A percentile compares a stretch with the other conserved stretches of the same genome.
Conservation (phyloP, 2,113 vertebrate genomes). For the Dipodomys merriami region DNA sequence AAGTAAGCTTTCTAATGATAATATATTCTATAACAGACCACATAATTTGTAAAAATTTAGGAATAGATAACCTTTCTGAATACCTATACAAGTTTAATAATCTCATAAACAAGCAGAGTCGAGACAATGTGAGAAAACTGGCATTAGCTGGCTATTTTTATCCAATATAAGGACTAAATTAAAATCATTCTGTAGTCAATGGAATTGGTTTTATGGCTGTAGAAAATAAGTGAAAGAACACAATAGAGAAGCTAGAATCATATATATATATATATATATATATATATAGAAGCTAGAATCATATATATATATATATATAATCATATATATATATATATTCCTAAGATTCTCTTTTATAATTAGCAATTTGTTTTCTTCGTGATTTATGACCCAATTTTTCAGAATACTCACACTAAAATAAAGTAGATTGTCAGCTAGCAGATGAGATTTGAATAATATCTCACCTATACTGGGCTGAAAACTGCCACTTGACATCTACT, state of each 20-base stretch:
- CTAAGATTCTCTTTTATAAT: neutral
- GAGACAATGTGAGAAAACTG: conserved; percentile 43
- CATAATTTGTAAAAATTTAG: conserved; percentile 69
- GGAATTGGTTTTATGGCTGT: neutral
- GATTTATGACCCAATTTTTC: conserved; percentile 42
- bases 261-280: no score
- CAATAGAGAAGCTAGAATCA: no score
- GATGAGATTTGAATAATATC: neutral
- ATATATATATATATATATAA: no score
- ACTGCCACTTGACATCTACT: neutral
- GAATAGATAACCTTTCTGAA: conserved; percentile 9
- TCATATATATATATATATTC: no score
- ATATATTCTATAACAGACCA: conserved; percentile 50
- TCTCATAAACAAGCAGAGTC: conserved; percentile 4
- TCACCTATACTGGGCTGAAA: conserved; percentile 16
- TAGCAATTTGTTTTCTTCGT: conserved; percentile 17
- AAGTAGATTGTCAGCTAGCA: conserved; percentile 6
- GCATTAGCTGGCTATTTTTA: conserved; percentile 37
- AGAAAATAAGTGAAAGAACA: neutral
- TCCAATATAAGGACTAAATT: conserved; percentile 28
- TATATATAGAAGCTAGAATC: no score
- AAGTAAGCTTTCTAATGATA: conserved; percentile 53
- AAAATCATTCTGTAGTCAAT: neutral
- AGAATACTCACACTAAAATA: neutral
- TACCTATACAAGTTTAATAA: conserved; percentile 45